Conservation (phyloP, 2,888 invertebrate genomes). For the Lasioglossum pauxillum region DNA sequence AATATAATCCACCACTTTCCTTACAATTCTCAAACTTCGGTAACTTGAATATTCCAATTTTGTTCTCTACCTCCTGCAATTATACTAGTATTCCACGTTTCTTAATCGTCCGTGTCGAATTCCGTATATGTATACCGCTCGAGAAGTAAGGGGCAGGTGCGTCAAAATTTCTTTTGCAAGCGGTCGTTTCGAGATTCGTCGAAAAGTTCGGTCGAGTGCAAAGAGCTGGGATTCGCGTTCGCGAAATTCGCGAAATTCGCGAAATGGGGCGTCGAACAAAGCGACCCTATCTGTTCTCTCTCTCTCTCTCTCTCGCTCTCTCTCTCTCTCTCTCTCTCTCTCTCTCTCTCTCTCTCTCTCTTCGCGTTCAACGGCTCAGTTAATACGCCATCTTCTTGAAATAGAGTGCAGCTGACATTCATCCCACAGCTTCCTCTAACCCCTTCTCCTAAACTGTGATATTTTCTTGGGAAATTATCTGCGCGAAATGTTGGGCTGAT, state of each 20-base stretch:
- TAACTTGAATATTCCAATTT: not conserved
- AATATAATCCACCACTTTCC: not conserved
- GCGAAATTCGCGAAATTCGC: slow-evolving; percentile 1
- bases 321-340: not conserved
- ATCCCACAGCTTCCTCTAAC: not conserved
- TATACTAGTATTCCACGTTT: not conserved
- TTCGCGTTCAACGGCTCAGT: slow-evolving; percentile 3
- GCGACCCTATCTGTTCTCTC: not conserved
- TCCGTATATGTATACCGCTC: not conserved
- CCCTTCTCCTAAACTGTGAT: not conserved
- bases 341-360: not conserved
- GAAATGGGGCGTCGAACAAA: not conserved
- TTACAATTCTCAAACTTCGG: not conserved
- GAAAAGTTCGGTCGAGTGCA: slow-evolving; percentile 6
- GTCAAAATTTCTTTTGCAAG: not conserved
- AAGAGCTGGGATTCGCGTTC: not conserved
- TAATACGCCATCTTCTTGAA: slow-evolving; percentile 58
- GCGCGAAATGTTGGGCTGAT: not conserved
- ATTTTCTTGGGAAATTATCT: not conserved
- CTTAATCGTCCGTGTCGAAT: not conserved
- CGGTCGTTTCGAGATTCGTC: not conserved
- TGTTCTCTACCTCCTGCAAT: not conserved
- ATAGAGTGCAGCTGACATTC: slow-evolving; percentile 41
- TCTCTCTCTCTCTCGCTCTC: not conserved
- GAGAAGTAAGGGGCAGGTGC: not conserved